These are phyloP conservation scores for Melinaea menophilus DNA, from an alignment of 2,888 invertebrate genomes.

Conservation along the genomic window DNA sequence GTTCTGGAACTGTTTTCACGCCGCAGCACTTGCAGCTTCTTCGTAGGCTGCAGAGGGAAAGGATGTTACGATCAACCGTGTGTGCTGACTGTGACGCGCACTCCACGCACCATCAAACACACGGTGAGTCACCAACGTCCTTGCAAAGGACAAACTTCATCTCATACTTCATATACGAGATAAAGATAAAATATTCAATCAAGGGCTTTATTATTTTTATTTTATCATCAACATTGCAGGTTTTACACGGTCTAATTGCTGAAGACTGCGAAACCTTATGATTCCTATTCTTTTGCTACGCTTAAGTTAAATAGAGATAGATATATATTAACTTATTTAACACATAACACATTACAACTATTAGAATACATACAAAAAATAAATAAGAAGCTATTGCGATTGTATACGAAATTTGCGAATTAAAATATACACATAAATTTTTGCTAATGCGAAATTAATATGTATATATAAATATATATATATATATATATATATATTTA, in stretches of 20 bases:
- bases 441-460: constrained; percentile 23
- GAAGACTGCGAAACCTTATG: constrained; percentile 22
- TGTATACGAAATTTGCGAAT: constrained; percentile 24
- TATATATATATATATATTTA: neutral
- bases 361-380: neutral
- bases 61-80: constrained; percentile 76
- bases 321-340: neutral
- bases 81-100: constrained; percentile 74
- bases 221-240: constrained; percentile 8
- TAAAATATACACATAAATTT: constrained; percentile 6
- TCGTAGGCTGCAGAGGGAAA: constrained; percentile 80
- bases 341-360: neutral
- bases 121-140: constrained; percentile 66
- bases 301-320: constrained; percentile 1
- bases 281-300: constrained; percentile 12
- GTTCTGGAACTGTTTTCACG: constrained; percentile 79
- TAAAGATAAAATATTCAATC: neutral
- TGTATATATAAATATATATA: neutral
- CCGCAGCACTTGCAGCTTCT: constrained; percentile 82
- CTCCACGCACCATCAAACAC: constrained; percentile 67
- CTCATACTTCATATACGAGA: constrained; percentile 37
- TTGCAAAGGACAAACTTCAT: constrained; percentile 49
- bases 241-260: constrained; percentile 11
- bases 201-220: constrained; percentile 3
- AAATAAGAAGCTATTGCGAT: constrained; percentile 21